Percentiles rank a stretch among this genome's conserved stretches.
These are phyloP conservation scores for Trichechus manatus DNA, from an alignment of 2,113 vertebrate genomes.

Conservation along the genomic window DNA sequence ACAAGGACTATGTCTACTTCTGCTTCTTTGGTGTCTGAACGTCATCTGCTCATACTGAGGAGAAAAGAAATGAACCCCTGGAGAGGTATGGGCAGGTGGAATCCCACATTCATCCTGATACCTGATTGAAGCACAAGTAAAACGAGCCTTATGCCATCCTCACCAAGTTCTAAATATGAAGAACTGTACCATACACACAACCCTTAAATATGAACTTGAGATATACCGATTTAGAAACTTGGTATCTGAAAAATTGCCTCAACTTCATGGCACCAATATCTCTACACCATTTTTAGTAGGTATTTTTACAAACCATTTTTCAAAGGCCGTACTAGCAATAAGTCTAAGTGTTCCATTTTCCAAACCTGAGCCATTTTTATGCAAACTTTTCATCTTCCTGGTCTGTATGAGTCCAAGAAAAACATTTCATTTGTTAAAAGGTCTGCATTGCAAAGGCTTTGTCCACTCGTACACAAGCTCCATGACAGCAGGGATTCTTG, in stretches of 20 bases:
- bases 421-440: not conserved
- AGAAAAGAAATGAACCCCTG: slow-evolving; percentile 67
- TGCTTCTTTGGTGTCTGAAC: slow-evolving; percentile 13
- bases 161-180: slow-evolving; percentile 70
- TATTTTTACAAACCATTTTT: slow-evolving; percentile 73
- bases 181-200: not conserved
- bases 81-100: slow-evolving; percentile 26
- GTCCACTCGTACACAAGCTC: not conserved
- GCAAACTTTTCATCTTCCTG: slow-evolving; percentile 59
- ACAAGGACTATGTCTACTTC: not conserved
- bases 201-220: slow-evolving; percentile 63
- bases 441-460: not conserved
- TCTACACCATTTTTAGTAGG: slow-evolving; percentile 63
- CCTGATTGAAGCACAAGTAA: slow-evolving; percentile 43
- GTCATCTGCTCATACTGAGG: slow-evolving; percentile 6
- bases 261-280: slow-evolving; percentile 35
- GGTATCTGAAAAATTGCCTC: slow-evolving; percentile 67
- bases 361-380: slow-evolving; percentile 49
- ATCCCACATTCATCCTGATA: slow-evolving; percentile 55
- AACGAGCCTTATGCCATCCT: not conserved
- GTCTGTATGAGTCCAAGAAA: not conserved
- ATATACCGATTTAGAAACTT: slow-evolving; percentile 73
- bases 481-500: not conserved
- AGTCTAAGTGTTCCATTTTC: slow-evolving; percentile 61
- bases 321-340: slow-evolving; percentile 57